Evolutionary conservation across 2,797 vertebrate genomes (phyloP).

Genomic region (Champsocephalus gunnari): DNA sequence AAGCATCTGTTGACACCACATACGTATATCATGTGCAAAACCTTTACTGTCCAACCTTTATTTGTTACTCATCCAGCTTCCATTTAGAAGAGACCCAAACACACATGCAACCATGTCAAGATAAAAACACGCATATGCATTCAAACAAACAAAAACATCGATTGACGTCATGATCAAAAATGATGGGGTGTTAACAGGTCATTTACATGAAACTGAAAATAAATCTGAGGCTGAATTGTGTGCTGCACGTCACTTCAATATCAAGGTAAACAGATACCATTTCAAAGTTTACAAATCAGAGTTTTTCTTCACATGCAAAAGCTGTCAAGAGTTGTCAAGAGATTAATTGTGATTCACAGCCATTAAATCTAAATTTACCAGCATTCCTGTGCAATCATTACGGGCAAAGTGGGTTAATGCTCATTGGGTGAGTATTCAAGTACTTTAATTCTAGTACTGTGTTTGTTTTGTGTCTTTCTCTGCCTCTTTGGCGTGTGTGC

Average conservation of each 20-base stretch:
- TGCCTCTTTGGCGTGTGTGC: constrained; percentile 22
- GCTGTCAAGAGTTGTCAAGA: constrained; percentile 7
- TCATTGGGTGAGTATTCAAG: constrained; percentile 49
- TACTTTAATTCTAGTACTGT: constrained; percentile 43
- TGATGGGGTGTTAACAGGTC: constrained; percentile 29
- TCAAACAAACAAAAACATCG: constrained; percentile 53
- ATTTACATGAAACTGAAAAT: constrained; percentile 30
- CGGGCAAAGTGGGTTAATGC: constrained; percentile 36
- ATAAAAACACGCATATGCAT: constrained; percentile 29
- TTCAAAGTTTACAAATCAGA: constrained; percentile 39
- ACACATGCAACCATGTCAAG: constrained; percentile 1
- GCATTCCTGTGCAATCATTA: constrained; percentile 54
- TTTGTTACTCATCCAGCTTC: constrained; percentile 60
- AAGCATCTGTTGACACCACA: constrained; percentile 51
- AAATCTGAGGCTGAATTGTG: constrained; percentile 9
- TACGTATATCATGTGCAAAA: constrained; percentile 48
- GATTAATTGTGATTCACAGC: constrained; percentile 51
- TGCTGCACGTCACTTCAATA: constrained; percentile 8
- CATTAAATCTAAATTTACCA: constrained; percentile 48
- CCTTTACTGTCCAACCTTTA: constrained; percentile 37
- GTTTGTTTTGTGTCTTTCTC: constrained; percentile 44
- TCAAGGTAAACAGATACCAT: constrained; percentile 40
- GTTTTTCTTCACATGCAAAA: constrained; percentile 37
- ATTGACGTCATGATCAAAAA: constrained; percentile 45
- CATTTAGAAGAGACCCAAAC: constrained; percentile 22